Evolutionary conservation across 1,140 invertebrate species (phyloP).

Genomic region (Lepidurus packardi): DNA sequence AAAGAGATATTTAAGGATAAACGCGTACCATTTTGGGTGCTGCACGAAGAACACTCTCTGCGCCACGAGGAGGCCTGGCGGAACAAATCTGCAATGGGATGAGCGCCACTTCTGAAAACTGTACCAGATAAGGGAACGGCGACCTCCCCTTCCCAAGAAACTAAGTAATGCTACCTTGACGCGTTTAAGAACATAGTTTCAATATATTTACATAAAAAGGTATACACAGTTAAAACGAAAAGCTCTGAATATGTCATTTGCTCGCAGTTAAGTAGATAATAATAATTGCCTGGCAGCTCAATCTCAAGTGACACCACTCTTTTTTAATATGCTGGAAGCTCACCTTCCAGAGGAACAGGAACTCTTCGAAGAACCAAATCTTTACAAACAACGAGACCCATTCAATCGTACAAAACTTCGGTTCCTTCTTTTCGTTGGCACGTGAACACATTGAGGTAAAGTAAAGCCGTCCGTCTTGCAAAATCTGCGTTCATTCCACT

Average conservation of each 20-base stretch:
- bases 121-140: neutral
- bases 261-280: conserved; percentile 2
- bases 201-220: neutral
- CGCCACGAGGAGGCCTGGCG: conserved; percentile 16
- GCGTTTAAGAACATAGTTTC: conserved; percentile 7
- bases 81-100: neutral
- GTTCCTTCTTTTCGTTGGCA: neutral
- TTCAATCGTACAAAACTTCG: neutral
- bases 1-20: neutral
- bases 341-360: neutral
- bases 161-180: neutral
- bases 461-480: neutral
- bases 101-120: neutral
- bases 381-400: neutral
- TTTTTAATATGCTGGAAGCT: neutral
- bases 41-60: conserved; percentile 11
- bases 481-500: neutral
- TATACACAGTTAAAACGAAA: neutral
- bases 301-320: neutral
- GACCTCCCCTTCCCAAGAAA: neutral
- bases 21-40: neutral
- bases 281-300: conserved; percentile 21
- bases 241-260: neutral
- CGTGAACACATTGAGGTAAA: conserved; percentile 11
- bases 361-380: neutral